Percentiles rank a stretch among this genome's conserved stretches.
Evolutionary conservation across 2,113 vertebrate species (phyloP).

Genomic region (Amazona vittata): DNA sequence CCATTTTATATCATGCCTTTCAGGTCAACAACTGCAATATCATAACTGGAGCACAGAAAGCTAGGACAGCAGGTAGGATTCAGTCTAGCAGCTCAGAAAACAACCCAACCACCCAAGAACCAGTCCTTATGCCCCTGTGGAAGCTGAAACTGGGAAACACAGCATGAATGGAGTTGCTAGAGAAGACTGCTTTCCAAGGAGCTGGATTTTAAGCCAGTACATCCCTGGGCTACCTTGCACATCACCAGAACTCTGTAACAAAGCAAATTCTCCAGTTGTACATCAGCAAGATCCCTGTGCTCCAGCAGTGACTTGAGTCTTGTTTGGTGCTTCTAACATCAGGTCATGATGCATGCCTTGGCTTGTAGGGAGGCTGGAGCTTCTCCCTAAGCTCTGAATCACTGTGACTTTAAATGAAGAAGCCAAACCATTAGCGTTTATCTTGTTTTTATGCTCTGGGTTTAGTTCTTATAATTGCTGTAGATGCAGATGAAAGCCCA

Average conservation of each 20-base stretch:
- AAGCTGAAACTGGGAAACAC: not conserved
- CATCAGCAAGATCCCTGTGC: not conserved
- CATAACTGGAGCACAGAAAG: not conserved
- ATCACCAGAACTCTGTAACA: not conserved
- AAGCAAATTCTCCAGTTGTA: not conserved
- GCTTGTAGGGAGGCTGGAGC: not conserved
- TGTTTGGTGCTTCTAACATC: not conserved
- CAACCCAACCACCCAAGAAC: not conserved
- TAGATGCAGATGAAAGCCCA: not conserved
- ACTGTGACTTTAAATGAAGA: not conserved
- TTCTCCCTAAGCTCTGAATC: not conserved
- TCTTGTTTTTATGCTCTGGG: not conserved
- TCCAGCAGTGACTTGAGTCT: not conserved
- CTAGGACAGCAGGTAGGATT: not conserved
- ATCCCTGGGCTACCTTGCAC: not conserved
- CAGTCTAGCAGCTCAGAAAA: not conserved
- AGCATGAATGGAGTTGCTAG: not conserved
- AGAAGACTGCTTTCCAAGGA: not conserved
- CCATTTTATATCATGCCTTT: not conserved
- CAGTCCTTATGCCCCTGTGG: not conserved
- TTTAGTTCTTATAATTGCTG: not conserved
- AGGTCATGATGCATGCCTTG: not conserved
- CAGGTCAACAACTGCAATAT: not conserved
- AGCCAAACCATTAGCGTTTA: not conserved
- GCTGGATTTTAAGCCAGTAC: not conserved